These are phyloP conservation scores for Lagenorhynchus albirostris DNA, from an alignment of 2,113 vertebrate genomes.

Conservation along the genomic window DNA sequence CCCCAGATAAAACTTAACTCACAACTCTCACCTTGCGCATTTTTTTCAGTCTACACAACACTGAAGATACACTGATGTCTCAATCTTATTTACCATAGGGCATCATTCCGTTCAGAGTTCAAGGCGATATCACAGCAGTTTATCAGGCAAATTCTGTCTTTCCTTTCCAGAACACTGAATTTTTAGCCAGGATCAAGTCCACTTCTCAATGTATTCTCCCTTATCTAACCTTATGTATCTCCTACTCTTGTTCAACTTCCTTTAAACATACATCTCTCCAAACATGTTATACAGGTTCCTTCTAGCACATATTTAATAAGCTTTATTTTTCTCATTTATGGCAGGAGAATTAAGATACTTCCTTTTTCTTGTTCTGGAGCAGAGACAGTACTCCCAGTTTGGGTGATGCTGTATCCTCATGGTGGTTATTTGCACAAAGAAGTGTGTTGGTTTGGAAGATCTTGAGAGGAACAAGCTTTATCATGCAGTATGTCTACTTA, in stretches of 20 bases:
- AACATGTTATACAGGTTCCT: neutral
- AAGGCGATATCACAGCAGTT: neutral
- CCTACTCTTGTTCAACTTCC: neutral
- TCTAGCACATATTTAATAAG: neutral
- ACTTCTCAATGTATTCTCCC: neutral
- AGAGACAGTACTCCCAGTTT: neutral
- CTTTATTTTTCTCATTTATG: neutral
- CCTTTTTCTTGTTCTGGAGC: neutral
- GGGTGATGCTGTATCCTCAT: neutral
- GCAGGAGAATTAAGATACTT: neutral
- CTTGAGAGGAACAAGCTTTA: neutral
- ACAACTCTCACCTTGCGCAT: neutral
- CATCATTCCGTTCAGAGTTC: neutral
- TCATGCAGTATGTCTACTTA: neutral
- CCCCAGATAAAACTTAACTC: neutral
- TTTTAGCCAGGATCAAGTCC: neutral
- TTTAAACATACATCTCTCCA: neutral
- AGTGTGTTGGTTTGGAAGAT: neutral
- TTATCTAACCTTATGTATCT: neutral
- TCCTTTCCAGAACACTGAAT: neutral
- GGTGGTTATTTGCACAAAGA: neutral
- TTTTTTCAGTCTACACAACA: neutral
- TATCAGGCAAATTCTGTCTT: neutral
- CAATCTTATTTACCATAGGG: neutral
- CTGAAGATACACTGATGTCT: neutral